phyloP scores from a whole-genome alignment of 2,888 invertebrate genomes.

The Agrotis ipsilon region DNA sequence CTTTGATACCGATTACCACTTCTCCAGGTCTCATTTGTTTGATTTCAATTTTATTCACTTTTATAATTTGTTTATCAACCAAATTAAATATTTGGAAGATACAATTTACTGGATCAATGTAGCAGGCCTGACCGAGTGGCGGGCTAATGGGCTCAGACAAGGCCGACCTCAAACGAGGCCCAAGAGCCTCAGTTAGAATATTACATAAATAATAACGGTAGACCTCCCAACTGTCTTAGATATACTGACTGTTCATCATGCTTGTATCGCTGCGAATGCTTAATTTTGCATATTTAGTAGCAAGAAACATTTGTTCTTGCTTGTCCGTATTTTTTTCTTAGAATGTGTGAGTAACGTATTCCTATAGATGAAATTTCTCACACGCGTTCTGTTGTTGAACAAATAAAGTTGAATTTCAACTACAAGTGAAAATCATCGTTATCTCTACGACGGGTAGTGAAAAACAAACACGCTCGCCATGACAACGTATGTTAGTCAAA shows the following conservation, averaged over 20 bases:
- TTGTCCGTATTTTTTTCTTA: not conserved
- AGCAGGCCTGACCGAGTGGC: not conserved
- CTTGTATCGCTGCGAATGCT: not conserved
- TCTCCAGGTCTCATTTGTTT: no score
- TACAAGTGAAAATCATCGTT: no score
- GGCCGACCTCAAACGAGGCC: conserved; percentile 6
- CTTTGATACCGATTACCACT: no score
- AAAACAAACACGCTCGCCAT: no score
- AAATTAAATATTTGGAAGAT: conserved; percentile 1
- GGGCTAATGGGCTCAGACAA: conserved; percentile 28
- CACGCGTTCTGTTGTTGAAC: no score
- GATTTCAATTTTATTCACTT: no score
- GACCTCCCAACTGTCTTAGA: not conserved
- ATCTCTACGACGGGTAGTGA: no score
- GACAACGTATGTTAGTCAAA: no score
- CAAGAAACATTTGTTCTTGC: not conserved
- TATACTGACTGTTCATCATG: conserved; percentile 9
- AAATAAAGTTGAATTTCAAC: no score
- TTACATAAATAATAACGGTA: conserved; percentile 44
- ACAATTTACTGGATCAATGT: conserved; percentile 19
- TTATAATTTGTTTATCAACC: no score
- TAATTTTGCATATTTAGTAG: not conserved
- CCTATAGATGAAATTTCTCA: no score
- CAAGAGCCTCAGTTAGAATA: conserved; percentile 20
- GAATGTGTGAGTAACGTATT: not conserved